Evolutionary conservation across 1,140 invertebrate genomes (phyloP).

Genomic region (Drosophila jambulina): DNA sequence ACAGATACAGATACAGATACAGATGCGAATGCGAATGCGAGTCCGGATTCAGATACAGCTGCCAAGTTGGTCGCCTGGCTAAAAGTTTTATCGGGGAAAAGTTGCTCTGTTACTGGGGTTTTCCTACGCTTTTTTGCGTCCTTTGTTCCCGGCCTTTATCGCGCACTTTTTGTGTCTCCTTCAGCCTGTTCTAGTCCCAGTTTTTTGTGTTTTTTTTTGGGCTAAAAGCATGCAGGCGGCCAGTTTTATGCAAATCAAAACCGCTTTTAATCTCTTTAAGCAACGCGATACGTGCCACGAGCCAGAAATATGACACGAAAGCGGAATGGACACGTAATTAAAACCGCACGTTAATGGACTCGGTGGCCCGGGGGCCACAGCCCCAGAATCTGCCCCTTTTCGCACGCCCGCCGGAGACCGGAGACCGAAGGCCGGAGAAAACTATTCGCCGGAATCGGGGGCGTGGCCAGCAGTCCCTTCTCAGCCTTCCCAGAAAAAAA

Average conservation of each 20-base stretch:
- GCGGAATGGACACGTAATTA: slow-evolving; percentile 77
- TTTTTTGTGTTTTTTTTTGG: not conserved
- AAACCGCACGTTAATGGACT: slow-evolving; percentile 77
- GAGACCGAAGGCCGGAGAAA: slow-evolving; percentile 1
- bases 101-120: slow-evolving; percentile 40
- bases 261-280: slow-evolving; percentile 74
- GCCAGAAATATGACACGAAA: slow-evolving; percentile 61
- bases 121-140: slow-evolving; percentile 28
- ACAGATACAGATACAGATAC: not conserved
- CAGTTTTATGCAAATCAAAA: slow-evolving; percentile 76
- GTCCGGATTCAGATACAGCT: slow-evolving; percentile 31
- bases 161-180: slow-evolving; percentile 1
- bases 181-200: not conserved
- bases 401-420: not conserved
- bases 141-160: slow-evolving; percentile 24
- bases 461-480: slow-evolving; percentile 1
- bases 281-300: slow-evolving; percentile 52
- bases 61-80: slow-evolving; percentile 26
- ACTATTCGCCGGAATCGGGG: slow-evolving; percentile 12
- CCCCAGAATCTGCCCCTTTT: not conserved
- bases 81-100: slow-evolving; percentile 61
- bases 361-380: slow-evolving; percentile 14
- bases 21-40: not conserved
- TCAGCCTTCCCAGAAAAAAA: not conserved
- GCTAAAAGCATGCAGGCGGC: slow-evolving; percentile 59